Conservation (phyloP, 2,113 vertebrate species). For the Hylia prasina region DNA sequence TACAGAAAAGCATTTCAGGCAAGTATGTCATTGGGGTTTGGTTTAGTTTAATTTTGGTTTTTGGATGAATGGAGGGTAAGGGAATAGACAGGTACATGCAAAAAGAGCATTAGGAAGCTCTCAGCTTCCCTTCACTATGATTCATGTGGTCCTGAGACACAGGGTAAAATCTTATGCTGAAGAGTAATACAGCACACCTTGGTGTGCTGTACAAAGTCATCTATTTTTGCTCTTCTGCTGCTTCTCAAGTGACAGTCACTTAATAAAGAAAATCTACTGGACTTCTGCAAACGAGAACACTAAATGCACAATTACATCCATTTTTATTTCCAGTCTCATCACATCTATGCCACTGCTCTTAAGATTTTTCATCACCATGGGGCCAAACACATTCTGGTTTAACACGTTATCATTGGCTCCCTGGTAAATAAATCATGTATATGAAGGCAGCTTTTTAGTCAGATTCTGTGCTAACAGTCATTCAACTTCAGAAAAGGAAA, state of each 20-base stretch:
- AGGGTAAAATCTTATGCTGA: neutral
- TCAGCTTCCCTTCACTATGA: neutral
- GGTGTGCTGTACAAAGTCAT: slow-evolving; percentile 19
- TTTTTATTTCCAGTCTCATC: neutral
- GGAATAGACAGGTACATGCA: neutral
- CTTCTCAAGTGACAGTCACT: slow-evolving; percentile 27
- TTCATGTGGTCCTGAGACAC: slow-evolving; percentile 4
- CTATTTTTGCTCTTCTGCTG: slow-evolving; percentile 1
- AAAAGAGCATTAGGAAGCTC: neutral
- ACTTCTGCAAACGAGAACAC: neutral
- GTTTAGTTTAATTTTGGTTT: neutral
- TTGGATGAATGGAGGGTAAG: neutral
- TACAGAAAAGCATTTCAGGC: neutral
- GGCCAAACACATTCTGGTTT: neutral
- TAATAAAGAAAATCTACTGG: slow-evolving; percentile 15
- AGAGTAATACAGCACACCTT: slow-evolving; percentile 11
- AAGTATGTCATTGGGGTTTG: neutral
- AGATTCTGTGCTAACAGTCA: neutral
- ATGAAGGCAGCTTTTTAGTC: neutral
- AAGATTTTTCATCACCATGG: neutral
- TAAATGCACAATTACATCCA: neutral
- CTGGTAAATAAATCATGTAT: neutral
- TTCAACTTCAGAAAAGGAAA: neutral
- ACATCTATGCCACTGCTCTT: neutral
- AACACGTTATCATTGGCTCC: neutral